Evolutionary conservation across 2,888 invertebrate species (phyloP).

Genomic region (Urechis unicinctus): DNA sequence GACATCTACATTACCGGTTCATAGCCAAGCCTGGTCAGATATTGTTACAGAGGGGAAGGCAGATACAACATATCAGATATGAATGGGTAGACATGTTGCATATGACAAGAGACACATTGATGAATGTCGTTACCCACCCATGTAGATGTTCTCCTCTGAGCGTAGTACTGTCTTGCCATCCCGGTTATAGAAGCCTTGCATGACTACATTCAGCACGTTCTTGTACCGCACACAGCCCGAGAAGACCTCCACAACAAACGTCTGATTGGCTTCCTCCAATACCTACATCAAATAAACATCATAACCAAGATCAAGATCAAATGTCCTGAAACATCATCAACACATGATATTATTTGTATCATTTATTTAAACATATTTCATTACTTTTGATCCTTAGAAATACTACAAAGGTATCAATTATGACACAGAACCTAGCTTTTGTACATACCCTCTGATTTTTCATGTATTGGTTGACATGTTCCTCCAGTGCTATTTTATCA

Average conservation of each 20-base stretch:
- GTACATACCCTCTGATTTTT: constrained; percentile 9
- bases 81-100: too few species aligned
- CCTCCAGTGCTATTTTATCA: constrained; percentile 33
- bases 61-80: too few species aligned
- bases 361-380: too few species aligned
- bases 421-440: not conserved
- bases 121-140: too few species aligned
- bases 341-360: too few species aligned
- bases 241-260: constrained; percentile 45
- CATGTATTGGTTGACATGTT: constrained; percentile 33
- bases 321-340: too few species aligned
- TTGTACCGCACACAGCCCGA: constrained; percentile 42
- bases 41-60: too few species aligned
- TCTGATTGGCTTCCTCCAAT: constrained; percentile 35
- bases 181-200: constrained; percentile 38
- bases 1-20: too few species aligned
- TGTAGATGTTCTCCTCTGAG: constrained; percentile 40
- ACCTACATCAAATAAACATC: constrained; percentile 22
- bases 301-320: too few species aligned
- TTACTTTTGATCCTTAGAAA: too few species aligned
- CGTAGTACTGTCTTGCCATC: constrained; percentile 40
- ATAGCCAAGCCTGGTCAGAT: too few species aligned
- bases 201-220: constrained; percentile 33
- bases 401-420: not conserved
- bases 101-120: too few species aligned